Evolutionary conservation across 1,140 invertebrate species (phyloP).

Genomic region (Pygmarrhopalites habei): DNA sequence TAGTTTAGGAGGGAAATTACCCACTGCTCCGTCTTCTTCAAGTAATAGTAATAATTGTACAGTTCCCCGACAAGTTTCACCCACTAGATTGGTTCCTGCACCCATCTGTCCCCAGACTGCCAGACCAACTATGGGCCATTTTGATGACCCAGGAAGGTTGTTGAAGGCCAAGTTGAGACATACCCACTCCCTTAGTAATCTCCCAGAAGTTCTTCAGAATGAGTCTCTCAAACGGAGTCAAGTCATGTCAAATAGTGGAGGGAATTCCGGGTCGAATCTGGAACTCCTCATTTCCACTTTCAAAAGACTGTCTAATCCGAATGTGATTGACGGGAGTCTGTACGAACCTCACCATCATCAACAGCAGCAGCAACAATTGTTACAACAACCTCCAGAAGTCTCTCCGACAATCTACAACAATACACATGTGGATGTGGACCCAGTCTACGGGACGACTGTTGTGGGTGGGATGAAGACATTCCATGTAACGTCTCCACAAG

Average conservation of each 20-base stretch:
- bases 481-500: too few species aligned
- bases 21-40: background rate
- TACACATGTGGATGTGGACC: too few species aligned
- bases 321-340: background rate
- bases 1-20: background rate
- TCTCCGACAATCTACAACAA: too few species aligned
- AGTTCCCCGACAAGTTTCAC: slow-evolving; percentile 14
- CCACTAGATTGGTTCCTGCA: background rate
- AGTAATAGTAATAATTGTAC: background rate
- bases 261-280: too few species aligned
- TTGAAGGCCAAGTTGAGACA: slow-evolving; percentile 34
- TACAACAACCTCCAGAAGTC: background rate
- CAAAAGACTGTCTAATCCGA: too few species aligned
- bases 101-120: background rate
- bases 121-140: background rate
- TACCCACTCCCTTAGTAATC: slow-evolving; percentile 31
- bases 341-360: background rate
- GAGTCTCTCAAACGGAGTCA: slow-evolving; percentile 3
- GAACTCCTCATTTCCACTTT: too few species aligned
- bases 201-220: slow-evolving; percentile 21
- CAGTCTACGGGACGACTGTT: too few species aligned
- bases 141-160: slow-evolving; percentile 28
- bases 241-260: too few species aligned
- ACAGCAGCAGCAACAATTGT: background rate
- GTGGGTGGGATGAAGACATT: too few species aligned